Conservation (phyloP, 2,888 invertebrate genomes). For the Drosophila algonquin region DNA sequence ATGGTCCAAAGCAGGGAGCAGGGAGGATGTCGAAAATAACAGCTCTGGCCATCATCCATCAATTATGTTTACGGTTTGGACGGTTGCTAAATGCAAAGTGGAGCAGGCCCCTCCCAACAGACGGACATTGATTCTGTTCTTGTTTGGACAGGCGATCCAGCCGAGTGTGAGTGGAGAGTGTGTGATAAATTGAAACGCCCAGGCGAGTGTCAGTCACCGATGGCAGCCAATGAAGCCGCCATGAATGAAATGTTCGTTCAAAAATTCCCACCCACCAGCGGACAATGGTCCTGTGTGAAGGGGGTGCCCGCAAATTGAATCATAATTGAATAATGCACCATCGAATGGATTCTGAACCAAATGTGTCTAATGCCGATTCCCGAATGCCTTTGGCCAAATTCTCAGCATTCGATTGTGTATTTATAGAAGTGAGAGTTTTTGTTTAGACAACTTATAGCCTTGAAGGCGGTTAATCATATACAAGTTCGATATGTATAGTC, state of each 20-base stretch:
- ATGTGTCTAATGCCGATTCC: neutral
- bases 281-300: constrained; percentile 10
- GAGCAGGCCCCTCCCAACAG: constrained; percentile 28
- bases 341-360: constrained; percentile 8
- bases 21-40: neutral
- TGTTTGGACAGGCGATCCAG: neutral
- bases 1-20: neutral
- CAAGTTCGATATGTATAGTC: neutral
- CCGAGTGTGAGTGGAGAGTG: neutral
- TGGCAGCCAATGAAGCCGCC: constrained; percentile 56
- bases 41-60: constrained; percentile 41
- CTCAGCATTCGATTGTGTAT: constrained; percentile 14
- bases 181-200: constrained; percentile 66
- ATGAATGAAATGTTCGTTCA: constrained; percentile 53
- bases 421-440: constrained; percentile 7
- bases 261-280: constrained; percentile 21
- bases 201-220: constrained; percentile 60
- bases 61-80: constrained; percentile 56
- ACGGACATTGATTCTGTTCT: constrained; percentile 38
- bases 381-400: constrained; percentile 6
- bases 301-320: constrained; percentile 53
- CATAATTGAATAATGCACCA: constrained; percentile 65
- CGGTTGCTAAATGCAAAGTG: constrained; percentile 46
- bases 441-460: constrained; percentile 43
- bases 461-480: constrained; percentile 44